A percentile compares a stretch with the other conserved stretches of the same genome.
These are phyloP conservation scores for Argopecten irradians DNA, from an alignment of 1,140 invertebrate species.

Conservation along the genomic window DNA sequence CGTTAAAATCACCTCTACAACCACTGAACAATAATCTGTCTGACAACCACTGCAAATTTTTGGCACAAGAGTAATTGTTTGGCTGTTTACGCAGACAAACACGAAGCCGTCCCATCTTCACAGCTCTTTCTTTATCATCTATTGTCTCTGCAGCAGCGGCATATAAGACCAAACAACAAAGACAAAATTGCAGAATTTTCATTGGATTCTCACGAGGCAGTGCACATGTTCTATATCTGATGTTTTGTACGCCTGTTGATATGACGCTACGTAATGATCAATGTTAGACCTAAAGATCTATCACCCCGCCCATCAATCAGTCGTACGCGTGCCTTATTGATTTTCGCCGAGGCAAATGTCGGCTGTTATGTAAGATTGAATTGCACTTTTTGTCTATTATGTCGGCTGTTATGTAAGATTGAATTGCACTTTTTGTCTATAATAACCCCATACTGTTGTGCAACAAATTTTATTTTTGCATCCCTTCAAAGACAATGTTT, in stretches of 20 bases:
- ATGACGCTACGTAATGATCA: neutral
- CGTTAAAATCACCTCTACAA: neutral
- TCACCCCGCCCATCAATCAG: neutral
- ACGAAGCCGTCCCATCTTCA: neutral
- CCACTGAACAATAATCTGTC: no score
- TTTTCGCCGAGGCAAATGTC: neutral
- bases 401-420: constrained; percentile 3
- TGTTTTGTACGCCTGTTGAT: neutral
- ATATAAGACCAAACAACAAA: neutral
- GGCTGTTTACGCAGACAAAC: neutral
- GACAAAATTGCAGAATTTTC: neutral
- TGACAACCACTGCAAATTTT: neutral
- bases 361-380: neutral
- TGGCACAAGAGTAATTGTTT: neutral
- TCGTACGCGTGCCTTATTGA: constrained; percentile 6
- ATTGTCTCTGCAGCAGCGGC: neutral
- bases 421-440: no score
- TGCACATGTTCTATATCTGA: neutral
- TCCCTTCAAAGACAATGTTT: no score
- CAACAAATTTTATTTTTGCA: no score
- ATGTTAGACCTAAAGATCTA: neutral
- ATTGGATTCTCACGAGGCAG: neutral
- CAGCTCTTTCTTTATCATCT: neutral
- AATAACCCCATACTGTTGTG: no score
- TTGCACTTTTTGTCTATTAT: no score